Percentiles rank a stretch among this genome's conserved stretches.
Conservation (phyloP, 2,888 invertebrate species). For the Zaprionus lineosus region DNA sequence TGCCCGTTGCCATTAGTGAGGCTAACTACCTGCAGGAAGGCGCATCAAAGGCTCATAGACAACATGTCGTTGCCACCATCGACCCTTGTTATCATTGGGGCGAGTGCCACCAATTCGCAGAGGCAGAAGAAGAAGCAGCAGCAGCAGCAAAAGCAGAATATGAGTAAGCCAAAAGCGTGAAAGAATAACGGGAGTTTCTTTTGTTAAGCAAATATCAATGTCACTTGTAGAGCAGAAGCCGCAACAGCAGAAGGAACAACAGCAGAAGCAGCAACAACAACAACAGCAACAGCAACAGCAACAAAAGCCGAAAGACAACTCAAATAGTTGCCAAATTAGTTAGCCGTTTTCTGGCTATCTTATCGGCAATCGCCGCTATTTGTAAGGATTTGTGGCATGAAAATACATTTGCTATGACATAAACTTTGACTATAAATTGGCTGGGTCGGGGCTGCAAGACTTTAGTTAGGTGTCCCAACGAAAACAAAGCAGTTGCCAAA, state of each 20-base stretch:
- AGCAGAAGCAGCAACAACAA: constrained; percentile 1
- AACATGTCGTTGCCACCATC: constrained; percentile 60
- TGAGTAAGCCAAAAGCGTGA: constrained; percentile 12
- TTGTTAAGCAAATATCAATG: constrained; percentile 2
- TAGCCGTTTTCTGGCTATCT: constrained; percentile 50
- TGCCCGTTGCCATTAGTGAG: constrained; percentile 26
- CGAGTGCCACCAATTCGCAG: constrained; percentile 36
- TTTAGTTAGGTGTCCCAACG: constrained; percentile 48
- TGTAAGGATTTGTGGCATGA: constrained; percentile 60
- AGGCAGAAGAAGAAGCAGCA: constrained; percentile 9
- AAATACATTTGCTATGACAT: constrained; percentile 70
- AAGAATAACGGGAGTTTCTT: not conserved
- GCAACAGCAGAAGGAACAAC: constrained; percentile 10
- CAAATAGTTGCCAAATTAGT: constrained; percentile 59
- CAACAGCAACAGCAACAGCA: constrained; percentile 2
- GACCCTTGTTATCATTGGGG: constrained; percentile 57
- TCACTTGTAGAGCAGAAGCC: constrained; percentile 21
- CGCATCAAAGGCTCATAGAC: constrained; percentile 10
- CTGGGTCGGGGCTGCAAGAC: constrained; percentile 17
- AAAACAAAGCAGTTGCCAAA: constrained; percentile 23
- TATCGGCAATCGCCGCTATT: constrained; percentile 41
- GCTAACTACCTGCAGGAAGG: constrained; percentile 8
- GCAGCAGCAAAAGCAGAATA: not conserved
- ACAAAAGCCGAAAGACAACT: constrained; percentile 31
- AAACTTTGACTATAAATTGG: constrained; percentile 63